Conservation (phyloP, 2,797 vertebrate genomes). For the Enoplosus armatus region DNA sequence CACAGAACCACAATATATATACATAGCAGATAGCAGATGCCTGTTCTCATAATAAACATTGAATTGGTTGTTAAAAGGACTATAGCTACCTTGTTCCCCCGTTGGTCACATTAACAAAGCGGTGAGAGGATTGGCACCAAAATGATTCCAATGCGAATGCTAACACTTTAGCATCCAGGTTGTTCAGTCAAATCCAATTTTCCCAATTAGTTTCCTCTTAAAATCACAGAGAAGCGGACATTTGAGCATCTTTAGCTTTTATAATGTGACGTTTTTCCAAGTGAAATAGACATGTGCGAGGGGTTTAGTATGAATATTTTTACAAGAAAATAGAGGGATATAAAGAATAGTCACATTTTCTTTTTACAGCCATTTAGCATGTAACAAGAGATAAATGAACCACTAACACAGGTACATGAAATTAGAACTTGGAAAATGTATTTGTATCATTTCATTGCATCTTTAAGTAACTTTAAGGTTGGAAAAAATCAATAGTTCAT, state of each 20-base stretch:
- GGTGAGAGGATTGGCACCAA: background rate
- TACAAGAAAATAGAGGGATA: background rate
- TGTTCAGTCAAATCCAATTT: background rate
- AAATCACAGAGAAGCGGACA: background rate
- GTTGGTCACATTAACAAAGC: conserved; percentile 1
- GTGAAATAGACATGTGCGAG: background rate
- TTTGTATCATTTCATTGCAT: background rate
- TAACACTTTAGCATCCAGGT: background rate
- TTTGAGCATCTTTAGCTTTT: background rate
- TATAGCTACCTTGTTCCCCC: background rate
- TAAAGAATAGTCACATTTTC: no score
- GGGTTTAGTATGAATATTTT: background rate
- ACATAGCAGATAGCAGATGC: background rate
- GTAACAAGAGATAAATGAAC: background rate
- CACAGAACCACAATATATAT: conserved; percentile 19
- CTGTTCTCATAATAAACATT: conserved; percentile 2
- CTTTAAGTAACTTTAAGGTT: background rate
- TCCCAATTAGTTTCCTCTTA: background rate
- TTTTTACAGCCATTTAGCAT: no score
- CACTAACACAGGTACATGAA: background rate
- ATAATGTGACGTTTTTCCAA: background rate
- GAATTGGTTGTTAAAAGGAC: conserved; percentile 3
- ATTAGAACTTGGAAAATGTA: no score
- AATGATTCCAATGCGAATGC: no score
- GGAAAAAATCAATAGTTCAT: background rate